Evolutionary conservation across 1,140 invertebrate species (phyloP).

Genomic region (Vanessa tameamea): DNA sequence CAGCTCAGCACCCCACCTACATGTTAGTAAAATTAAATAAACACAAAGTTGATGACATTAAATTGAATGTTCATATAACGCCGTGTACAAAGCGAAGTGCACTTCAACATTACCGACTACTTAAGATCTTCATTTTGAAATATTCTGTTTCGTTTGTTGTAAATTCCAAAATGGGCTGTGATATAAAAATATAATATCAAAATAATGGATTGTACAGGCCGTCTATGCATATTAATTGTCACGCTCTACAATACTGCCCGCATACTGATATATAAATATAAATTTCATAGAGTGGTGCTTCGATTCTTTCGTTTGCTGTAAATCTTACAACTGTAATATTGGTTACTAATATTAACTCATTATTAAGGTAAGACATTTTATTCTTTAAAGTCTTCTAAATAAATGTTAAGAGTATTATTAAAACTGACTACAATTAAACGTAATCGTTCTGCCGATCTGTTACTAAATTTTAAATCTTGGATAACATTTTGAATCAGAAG

Average conservation of each 20-base stretch:
- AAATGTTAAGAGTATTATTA: neutral
- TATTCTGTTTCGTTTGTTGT: constrained; percentile 77
- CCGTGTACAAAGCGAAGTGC: constrained; percentile 80
- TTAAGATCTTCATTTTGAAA: constrained; percentile 73
- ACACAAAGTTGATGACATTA: constrained; percentile 66
- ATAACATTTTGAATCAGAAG: neutral
- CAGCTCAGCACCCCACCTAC: constrained; percentile 57
- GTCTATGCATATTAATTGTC: constrained; percentile 75
- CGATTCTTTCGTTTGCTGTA: constrained; percentile 4
- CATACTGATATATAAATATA: constrained; percentile 33
- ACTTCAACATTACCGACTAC: constrained; percentile 73
- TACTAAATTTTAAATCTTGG: too few species aligned
- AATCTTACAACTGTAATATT: constrained; percentile 11
- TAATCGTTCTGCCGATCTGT: neutral
- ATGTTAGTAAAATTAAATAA: constrained; percentile 63
- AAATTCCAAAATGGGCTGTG: constrained; percentile 87
- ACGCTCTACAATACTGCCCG: constrained; percentile 61
- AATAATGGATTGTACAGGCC: constrained; percentile 85
- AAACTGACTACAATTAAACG: neutral
- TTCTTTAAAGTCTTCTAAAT: neutral
- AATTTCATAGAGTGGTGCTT: constrained; percentile 10
- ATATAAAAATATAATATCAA: constrained; percentile 84
- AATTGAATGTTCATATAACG: constrained; percentile 75
- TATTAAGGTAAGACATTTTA: neutral
- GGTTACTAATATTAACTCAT: neutral